Percentiles rank a stretch among this genome's conserved stretches.
phyloP scores from a whole-genome alignment of 2,888 invertebrate genomes.

The Cancer borealis region DNA sequence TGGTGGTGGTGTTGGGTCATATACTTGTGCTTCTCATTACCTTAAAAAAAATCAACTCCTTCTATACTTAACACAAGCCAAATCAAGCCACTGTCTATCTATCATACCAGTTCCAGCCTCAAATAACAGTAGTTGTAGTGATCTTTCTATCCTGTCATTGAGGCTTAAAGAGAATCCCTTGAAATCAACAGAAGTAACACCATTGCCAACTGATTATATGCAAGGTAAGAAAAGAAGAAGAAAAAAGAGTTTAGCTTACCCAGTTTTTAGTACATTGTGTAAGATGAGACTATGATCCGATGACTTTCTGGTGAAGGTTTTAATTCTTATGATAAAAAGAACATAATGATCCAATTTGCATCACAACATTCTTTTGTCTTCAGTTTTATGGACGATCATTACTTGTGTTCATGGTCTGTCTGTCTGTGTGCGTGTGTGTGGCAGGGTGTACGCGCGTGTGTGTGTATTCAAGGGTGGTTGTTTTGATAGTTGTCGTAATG shows the following conservation, averaged over 20 bases:
- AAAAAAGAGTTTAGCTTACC: too few relatives aligned
- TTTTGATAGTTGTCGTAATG: neutral
- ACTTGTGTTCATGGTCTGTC: neutral
- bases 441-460: neutral
- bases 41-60: neutral
- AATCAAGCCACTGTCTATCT: neutral
- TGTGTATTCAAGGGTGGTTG: neutral
- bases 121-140: neutral
- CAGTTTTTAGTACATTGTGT: too few relatives aligned
- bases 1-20: neutral
- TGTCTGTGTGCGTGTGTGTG: neutral
- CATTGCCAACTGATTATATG: neutral
- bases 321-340: neutral
- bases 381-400: neutral
- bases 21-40: neutral
- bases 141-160: neutral
- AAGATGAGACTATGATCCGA: neutral
- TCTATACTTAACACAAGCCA: neutral
- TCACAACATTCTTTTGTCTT: neutral
- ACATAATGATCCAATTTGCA: neutral
- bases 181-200: neutral
- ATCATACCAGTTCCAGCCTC: neutral
- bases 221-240: neutral
- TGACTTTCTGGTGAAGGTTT: neutral
- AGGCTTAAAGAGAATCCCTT: neutral